Base-by-base conservation (phyloP, 1,140 invertebrate genomes). In the Diploscapter pachys region DNA sequence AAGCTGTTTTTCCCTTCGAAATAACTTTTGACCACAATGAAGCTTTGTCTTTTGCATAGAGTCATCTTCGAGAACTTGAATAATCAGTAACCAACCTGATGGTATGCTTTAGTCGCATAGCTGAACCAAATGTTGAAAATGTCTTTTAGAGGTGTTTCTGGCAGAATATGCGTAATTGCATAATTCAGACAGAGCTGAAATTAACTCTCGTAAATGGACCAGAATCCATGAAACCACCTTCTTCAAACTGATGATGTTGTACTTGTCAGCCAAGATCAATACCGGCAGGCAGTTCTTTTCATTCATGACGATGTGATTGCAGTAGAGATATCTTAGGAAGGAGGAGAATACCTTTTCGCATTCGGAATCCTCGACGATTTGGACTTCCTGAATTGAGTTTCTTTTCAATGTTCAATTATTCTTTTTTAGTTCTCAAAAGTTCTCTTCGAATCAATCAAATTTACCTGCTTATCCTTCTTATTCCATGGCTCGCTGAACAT, bases 121-220 rank as follows among this genome's bases (percentile, higher is more conserved):
- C 86, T 86, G 79, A 88, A 88, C 87, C 87, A 88, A 2, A 87
- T 81, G 75, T 87, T 86, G 73, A 88, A 87, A 31, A 88, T 81
- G 69, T 87, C 86, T 73, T 87, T 88, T 31, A 88, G 81, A 63
- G 85, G 83, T 3, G 87, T 79, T 69, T 85, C 83, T 8, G 87
- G 86, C 51, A 88, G 84, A 65, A 88, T 87, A 71, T 85, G 87
- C 87, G 81, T 87, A 88, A 67, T 86, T 84, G 31, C 31, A 31
- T 31, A 31, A 87, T 82, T 79, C 87, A 88, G 50, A 84, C 83
- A 78, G 80, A 50, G 57, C 50, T 52, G 54, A 31, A 54, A 79
- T 9, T 62, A 8, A 9, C 31, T 55, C 9, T 13, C 31, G 6
- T 70, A 57, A 59, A 55, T 9, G 31, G 9, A 48, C 52, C 64